Base-by-base conservation (phyloP, 1,140 invertebrate genomes). In the Muscidifurax raptorellus region DNA sequence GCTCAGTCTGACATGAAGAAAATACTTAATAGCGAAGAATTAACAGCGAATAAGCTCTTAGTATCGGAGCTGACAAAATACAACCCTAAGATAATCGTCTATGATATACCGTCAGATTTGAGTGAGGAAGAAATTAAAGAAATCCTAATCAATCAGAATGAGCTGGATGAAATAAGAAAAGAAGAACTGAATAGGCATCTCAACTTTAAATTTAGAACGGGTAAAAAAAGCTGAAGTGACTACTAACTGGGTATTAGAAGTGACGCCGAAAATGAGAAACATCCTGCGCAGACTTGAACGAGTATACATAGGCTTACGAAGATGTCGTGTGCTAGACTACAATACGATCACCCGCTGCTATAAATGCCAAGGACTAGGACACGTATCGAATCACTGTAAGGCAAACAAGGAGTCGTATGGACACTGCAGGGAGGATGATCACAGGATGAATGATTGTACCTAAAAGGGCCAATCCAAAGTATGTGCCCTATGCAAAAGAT, bases 301-400 rank as follows among this genome's bases (percentile, higher is more conserved):
- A 0, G 0, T 88, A 0, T 86, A 85, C 28, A 36, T 89, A 7
- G 86, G 79, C 0, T 86, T 80, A 80, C 9, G 28, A 0, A 66
- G 80, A 0, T 88, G 86, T 32, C n/a, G 79, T 10, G 27, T 86
- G 0, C 30, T 78, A 13, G 87, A 89, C n/a, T 88, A 77, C 12
- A 22, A 83, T 0, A 69, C 27, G 0, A 15, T 87, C 0, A 87
- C 81, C 0, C n/a, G 86, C 3, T 89, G 86, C 36, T 89, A 82
- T 27, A 88, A 87, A 13, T 89, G 88, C 44, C 87, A 89, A 64
- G 5, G 18, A 0, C 84, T 86, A 12, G 87, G 86, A 7, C 87
- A 89, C 13, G 82, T 87, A 1, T 25, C 86, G 0, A 88, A 87
- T n/a, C 52, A 82, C 64, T 89, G 87, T n/a, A 85, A 27, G 13